Evolutionary conservation across 2,888 invertebrate species (phyloP), one percentile per base, ranked within the genome.

Genomic region (Papilio demoleus): DNA sequence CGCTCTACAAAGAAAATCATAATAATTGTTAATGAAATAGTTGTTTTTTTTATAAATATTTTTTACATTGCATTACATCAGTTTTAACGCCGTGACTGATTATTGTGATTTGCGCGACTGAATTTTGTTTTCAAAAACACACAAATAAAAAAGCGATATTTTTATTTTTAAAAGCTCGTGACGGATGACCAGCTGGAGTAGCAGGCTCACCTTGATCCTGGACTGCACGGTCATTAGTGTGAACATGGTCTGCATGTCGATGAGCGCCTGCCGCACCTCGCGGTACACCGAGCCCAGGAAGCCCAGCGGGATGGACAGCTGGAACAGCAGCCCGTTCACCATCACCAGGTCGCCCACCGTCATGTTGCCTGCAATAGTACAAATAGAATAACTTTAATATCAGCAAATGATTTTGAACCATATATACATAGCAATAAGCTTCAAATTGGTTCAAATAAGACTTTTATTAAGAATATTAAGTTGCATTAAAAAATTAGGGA

Each of bases 211-310:
- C 93, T 95, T 94, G 70, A 99, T 95, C 65, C 93, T 88, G 27
- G 97, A 94, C 81, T 96, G 95, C 76, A 98, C 95, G 53, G 97
- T 95, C 95, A 99, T 96, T n/a, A 99, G 93, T 14, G 97, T 96
- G 90, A 99, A 99, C 99, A 99, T 99, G 59, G 98, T 96, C 92
- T 98, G 97, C 99, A 99, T 99, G 87, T 99, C 99, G 71, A 99
- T 96, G 70, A 99, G 93, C 11, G 99, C 98, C 93, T 99, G 99
- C 6, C 99, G 94, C 66, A 99, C 97, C 93, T 99, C 99, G 67
- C 99, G 94, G 92, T 99, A 99, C 62, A 99, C 99, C 56, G 99
- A 99, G 70, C 99, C 99, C 60, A 99, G 94, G 92, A 99, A 99
- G 75, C 99, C 99, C 50, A 99, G 94, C 19, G 99, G 99, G 71